phyloP scores from a whole-genome alignment of 1,140 invertebrate genomes.

The Linepithema humile region DNA sequence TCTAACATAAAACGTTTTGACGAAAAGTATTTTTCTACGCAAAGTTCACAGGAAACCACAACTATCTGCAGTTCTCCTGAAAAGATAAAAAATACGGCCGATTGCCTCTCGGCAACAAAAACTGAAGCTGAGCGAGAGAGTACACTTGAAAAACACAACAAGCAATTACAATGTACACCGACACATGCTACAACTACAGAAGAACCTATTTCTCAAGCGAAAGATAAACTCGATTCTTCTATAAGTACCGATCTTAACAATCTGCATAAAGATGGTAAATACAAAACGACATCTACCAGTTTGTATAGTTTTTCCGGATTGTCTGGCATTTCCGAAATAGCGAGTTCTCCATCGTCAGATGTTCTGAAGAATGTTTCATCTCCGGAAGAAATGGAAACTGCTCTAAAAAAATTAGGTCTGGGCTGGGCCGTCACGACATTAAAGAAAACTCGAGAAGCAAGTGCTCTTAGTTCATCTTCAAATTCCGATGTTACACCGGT shows the following conservation, averaged over 20 bases:
- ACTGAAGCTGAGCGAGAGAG: background rate
- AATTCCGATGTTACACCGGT: conserved; percentile 81
- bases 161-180: conserved; percentile 62
- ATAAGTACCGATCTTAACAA: conserved; percentile 25
- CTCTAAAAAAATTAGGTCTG: conserved; percentile 86
- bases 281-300: conserved; percentile 73
- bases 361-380: conserved; percentile 72
- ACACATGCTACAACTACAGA: conserved; percentile 37
- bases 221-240: conserved; percentile 18
- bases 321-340: conserved; percentile 81
- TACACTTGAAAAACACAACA: conserved; percentile 4
- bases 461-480: conserved; percentile 87
- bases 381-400: conserved; percentile 85
- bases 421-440: conserved; percentile 88
- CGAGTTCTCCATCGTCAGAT: conserved; percentile 75
- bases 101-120: background rate
- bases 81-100: background rate
- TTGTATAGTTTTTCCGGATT: conserved; percentile 77
- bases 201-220: background rate
- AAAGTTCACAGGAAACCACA: conserved; percentile 15
- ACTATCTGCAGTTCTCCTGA: background rate
- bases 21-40: background rate
- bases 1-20: conserved; percentile 6
- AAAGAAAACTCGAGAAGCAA: conserved; percentile 87
- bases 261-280: conserved; percentile 53